Evolutionary conservation across 1,140 invertebrate species (phyloP).

Genomic region (Atta colombica): DNA sequence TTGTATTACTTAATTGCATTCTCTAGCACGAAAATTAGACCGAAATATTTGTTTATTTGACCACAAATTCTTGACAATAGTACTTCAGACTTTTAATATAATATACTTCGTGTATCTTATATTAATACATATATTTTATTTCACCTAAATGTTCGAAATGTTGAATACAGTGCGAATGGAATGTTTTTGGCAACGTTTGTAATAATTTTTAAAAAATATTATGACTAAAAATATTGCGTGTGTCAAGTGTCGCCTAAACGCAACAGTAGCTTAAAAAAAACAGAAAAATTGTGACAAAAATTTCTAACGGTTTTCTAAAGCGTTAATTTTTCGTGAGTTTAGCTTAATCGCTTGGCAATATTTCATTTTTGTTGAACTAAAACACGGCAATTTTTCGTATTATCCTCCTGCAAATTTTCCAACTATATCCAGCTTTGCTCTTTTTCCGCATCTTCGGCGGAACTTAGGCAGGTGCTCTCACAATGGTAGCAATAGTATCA

Average conservation of each 20-base stretch:
- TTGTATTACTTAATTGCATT: no score
- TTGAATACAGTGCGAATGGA: not conserved
- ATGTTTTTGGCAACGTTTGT: not conserved
- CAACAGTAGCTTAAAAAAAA: not conserved
- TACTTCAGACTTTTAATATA: not conserved
- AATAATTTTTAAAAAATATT: conserved; percentile 29
- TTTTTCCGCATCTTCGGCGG: conserved; percentile 49
- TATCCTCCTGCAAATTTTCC: conserved; percentile 13
- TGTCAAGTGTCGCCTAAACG: not conserved
- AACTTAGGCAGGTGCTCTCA: conserved; percentile 35
- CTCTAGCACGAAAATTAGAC: not conserved
- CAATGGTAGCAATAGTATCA: conserved; percentile 52
- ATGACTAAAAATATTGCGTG: conserved; percentile 26
- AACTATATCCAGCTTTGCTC: conserved; percentile 35
- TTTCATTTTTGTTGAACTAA: conserved; percentile 28
- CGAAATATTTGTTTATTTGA: not conserved
- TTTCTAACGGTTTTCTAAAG: conserved; percentile 6
- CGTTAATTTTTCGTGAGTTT: conserved; percentile 37
- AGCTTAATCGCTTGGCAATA: not conserved
- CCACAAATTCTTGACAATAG: not conserved
- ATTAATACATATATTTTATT: not conserved
- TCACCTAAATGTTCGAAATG: not conserved
- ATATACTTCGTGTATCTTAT: not conserved
- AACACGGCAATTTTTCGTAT: conserved; percentile 25
- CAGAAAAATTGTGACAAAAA: conserved; percentile 5